Conservation (phyloP, 2,797 vertebrate genomes). For the Phrynocephalus forsythii region DNA sequence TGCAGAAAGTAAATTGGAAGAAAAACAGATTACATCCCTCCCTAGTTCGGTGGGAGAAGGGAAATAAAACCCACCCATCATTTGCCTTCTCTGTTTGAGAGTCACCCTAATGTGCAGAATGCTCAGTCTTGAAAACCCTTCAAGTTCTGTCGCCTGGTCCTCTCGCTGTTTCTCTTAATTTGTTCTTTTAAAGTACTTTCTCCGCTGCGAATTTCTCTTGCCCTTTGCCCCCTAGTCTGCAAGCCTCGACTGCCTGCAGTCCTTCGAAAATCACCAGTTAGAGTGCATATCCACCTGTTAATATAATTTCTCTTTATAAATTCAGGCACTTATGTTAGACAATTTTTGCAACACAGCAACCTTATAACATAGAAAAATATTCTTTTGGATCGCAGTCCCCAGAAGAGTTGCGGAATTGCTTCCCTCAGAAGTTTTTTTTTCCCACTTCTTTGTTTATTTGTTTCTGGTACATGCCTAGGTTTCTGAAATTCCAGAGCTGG, state of each 20-base stretch:
- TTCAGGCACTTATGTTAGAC: conserved; percentile 21
- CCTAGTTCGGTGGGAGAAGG: conserved; percentile 58
- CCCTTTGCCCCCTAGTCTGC: not conserved
- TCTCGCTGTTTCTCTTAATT: conserved; percentile 58
- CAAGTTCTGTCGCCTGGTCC: conserved; percentile 50
- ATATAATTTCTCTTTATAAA: not conserved
- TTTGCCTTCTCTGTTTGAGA: conserved; percentile 62
- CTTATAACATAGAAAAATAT: too few relatives aligned
- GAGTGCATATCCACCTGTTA: not conserved
- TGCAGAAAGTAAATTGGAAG: conserved; percentile 61
- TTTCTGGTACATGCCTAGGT: not conserved
- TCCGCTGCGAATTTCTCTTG: conserved; percentile 49
- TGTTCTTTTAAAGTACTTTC: conserved; percentile 41
- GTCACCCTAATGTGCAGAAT: conserved; percentile 52
- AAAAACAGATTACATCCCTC: conserved; percentile 67
- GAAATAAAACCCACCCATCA: conserved; percentile 59
- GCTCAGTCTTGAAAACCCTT: conserved; percentile 52
- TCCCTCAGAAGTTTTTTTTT: too few relatives aligned
- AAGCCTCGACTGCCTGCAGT: conserved; percentile 5
- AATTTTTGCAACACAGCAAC: not conserved
- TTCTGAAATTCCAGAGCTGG: not conserved
- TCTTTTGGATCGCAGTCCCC: too few relatives aligned
- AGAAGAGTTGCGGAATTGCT: too few relatives aligned
- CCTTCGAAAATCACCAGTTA: not conserved
- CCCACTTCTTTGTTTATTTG: too few relatives aligned